A percentile compares a stretch with the other conserved stretches of the same genome.
phyloP scores from a whole-genome alignment of 92 coral and sea anemone genomes.

The Palythoa grandis region DNA sequence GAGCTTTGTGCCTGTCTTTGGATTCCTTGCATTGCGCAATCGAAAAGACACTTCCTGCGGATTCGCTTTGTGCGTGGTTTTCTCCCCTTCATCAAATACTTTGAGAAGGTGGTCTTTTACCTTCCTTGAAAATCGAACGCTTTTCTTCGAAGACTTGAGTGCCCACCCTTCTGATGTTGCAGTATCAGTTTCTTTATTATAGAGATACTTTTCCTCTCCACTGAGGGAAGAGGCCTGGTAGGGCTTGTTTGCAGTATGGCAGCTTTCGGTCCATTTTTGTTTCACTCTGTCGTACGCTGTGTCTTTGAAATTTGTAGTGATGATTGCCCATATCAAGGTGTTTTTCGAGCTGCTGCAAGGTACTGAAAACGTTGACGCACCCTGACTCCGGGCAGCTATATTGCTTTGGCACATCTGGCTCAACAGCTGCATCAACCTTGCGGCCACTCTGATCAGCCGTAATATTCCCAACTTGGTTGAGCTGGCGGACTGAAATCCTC shows the following conservation, averaged over 20 bases:
- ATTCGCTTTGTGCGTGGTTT: neutral
- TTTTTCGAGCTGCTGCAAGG: neutral
- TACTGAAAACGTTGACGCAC: constrained; percentile 26
- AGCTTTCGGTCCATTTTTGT: too few relatives aligned
- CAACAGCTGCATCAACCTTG: neutral
- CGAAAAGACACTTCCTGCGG: too few relatives aligned
- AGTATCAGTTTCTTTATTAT: too few relatives aligned
- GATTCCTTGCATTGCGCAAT: neutral
- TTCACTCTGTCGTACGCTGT: too few relatives aligned
- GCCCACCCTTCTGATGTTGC: too few relatives aligned
- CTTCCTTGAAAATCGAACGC: too few relatives aligned
- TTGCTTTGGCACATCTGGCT: neutral
- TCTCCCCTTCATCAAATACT: neutral
- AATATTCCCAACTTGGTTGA: constrained; percentile 4
- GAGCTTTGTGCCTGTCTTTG: neutral
- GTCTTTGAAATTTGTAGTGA: too few relatives aligned
- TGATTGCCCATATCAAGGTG: neutral
- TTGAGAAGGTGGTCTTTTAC: neutral
- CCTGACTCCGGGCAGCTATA: constrained; percentile 19
- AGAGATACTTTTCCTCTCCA: too few relatives aligned
- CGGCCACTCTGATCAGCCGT: neutral
- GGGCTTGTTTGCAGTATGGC: too few relatives aligned
- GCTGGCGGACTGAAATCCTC: constrained; percentile 29
- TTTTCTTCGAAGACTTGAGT: constrained; percentile 27
- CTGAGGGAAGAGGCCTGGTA: too few relatives aligned